Conservation (phyloP, 1,140 invertebrate genomes). For the Microplitis demolitor region DNA sequence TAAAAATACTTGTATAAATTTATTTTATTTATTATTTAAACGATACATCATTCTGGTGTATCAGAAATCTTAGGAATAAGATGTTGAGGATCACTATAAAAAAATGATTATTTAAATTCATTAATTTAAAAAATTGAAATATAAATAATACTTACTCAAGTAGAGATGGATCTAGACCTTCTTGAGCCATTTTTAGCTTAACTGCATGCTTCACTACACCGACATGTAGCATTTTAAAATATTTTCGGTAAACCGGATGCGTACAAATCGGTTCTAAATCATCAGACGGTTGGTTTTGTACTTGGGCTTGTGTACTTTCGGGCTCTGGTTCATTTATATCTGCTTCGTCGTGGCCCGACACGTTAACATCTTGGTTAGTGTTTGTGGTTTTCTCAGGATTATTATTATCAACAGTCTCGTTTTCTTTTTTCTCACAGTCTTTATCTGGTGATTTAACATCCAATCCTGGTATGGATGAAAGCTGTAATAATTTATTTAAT, state of each 20-base stretch:
- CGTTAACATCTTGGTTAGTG: slow-evolving; percentile 16
- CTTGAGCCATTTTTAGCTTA: slow-evolving; percentile 80
- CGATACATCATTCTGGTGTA: background rate
- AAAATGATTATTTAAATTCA: background rate
- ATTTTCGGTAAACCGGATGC: slow-evolving; percentile 76
- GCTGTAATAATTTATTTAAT: slow-evolving; percentile 49
- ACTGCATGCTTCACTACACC: slow-evolving; percentile 81
- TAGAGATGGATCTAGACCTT: slow-evolving; percentile 79
- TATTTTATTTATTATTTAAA: background rate
- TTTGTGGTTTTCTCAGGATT: slow-evolving; percentile 28
- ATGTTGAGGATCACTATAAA: slow-evolving; percentile 34
- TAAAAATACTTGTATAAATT: slow-evolving; percentile 34
- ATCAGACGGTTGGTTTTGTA: slow-evolving; percentile 28
- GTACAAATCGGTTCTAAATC: slow-evolving; percentile 47
- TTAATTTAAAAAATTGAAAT: slow-evolving; percentile 1
- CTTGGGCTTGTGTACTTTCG: slow-evolving; percentile 8
- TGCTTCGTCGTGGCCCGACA: slow-evolving; percentile 32
- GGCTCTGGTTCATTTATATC: slow-evolving; percentile 32
- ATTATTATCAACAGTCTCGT: slow-evolving; percentile 34
- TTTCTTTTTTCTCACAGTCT: slow-evolving; percentile 20
- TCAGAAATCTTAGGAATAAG: slow-evolving; percentile 33
- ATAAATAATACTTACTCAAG: slow-evolving; percentile 71
- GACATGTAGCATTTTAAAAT: slow-evolving; percentile 86
- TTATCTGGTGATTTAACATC: slow-evolving; percentile 53
- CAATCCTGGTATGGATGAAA: slow-evolving; percentile 74